phyloP scores from a whole-genome alignment of 1,140 invertebrate genomes.

The Varroa destructor region DNA sequence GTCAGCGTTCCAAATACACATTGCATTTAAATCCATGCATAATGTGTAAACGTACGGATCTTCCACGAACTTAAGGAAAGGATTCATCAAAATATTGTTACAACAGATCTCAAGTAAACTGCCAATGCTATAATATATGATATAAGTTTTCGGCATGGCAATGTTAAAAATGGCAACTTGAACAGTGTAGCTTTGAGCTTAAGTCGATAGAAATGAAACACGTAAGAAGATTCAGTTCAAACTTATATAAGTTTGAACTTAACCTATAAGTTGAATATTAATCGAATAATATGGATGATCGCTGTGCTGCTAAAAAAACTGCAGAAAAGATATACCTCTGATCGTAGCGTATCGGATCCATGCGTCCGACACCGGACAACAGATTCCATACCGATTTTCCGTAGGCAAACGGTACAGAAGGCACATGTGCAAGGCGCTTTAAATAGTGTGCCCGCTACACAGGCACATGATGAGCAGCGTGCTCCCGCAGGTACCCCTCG shows the following conservation, averaged over 20 bases:
- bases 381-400: neutral
- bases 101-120: too few relatives aligned
- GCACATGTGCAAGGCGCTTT: conserved; percentile 7
- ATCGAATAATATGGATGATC: too few relatives aligned
- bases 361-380: neutral
- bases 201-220: too few relatives aligned
- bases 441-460: conserved; percentile 1
- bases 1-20: conserved; percentile 17
- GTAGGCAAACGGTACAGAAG: neutral
- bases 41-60: conserved; percentile 20
- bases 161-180: too few relatives aligned
- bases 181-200: too few relatives aligned
- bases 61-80: conserved; percentile 11
- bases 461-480: conserved; percentile 9
- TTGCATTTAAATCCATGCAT: conserved; percentile 1
- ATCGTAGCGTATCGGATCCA: neutral
- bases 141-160: too few relatives aligned
- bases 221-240: too few relatives aligned
- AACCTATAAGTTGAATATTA: too few relatives aligned
- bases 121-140: too few relatives aligned
- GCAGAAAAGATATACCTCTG: neutral
- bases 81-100: too few relatives aligned
- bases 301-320: too few relatives aligned
- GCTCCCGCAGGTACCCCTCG: neutral
- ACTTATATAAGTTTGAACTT: too few relatives aligned